Base-by-base conservation (phyloP, 2,888 invertebrate species). In the Pyrochroa serraticornis region DNA sequence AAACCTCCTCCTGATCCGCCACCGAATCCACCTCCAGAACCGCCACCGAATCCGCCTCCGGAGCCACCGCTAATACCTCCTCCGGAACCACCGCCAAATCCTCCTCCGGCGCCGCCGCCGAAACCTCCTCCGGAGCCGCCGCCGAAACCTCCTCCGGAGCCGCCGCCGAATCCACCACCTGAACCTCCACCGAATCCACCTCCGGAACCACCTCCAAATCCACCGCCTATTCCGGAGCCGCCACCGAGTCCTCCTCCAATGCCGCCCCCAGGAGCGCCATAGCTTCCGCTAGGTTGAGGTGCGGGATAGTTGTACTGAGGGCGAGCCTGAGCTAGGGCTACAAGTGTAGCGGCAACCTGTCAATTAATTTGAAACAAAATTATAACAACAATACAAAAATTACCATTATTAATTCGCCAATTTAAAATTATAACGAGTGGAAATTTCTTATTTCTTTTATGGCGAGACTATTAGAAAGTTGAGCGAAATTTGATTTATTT, bases 301-400 rank as follows among this genome's bases (percentile, higher is more conserved):
- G 85, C 85, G 73, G 83, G 83, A 76, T 83, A 83, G 68, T 84
- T 84, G 70, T 85, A 83, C 79, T 86, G 85, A 74, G 86, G 86
- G 60, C 84, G 80, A 50, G 85, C 85, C 74, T 81, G 81, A 77
- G 83, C 84, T 74, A 85, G 79, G 52, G 84, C 84, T 80, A 85
- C 82, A 63, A 85, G 66, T 30, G 74, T 64, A 56, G 75, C 67
- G 45, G 75, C 55, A 51, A 76, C 65, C 78, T 78, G 60, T 22
- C 22, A 22, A 22, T 22, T 5, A 22, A 22, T 22, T 22, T 22
- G 22, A 22, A 22, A 5, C 22, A 22, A 22, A 22, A 22, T 22
- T 22, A 22, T 22, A 22, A 5, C 22, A 2, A 22, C 22, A 22
- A 22, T 5, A 22, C 2, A 22, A 22, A 22, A 2, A 22, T 22